Base-by-base conservation (phyloP, 1,140 invertebrate species). In the Bombus consobrinus region DNA sequence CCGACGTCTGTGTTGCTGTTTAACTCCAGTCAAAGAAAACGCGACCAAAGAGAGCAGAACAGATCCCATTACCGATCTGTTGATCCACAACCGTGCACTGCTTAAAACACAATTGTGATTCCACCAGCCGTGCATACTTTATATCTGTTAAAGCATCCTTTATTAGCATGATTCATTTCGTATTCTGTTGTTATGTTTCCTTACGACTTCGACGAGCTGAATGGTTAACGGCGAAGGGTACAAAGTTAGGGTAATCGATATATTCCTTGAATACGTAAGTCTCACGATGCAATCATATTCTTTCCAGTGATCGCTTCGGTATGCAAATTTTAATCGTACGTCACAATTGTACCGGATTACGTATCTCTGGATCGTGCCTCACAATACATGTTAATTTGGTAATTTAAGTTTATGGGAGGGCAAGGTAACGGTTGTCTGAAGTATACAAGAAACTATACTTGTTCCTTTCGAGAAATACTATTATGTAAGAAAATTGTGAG, bases 21-120 rank as follows among this genome's bases (percentile, higher is more conserved):
- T 41, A 34, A 37, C 47, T 22, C 32, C 39, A 15, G 28, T 12
- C 13, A 75, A 82, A 74, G 71, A 75, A 64, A 75, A 82, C 34
- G 28, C 15, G 41, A 75, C n/a, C 13, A 43, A 43, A 75, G n/a
- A 32, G 34, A 43, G 18, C 39, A 43, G 80, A 32, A 53, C 73
- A 53, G 80, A 82, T 82, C 80, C 18, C 71, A 22, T 41, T 64
- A 64, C 80, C 32, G 53, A 82, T 82, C 80, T 34, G 53, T 59
- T 82, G 71, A 82, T 82, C 39, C 73, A 64, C 77, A 15, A 69
- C 22, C 37, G 25, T 39, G 18, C n/a, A 43, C 18, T 15, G 47
- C 22, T 64, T 74, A 25, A 73, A 82, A 82, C 43, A 47, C 80
- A 74, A 82, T 82, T 41, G 32, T 12, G 53, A 82, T 74, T 82